A percentile compares a stretch with the other conserved stretches of the same genome.
phyloP scores from a whole-genome alignment of 1,140 invertebrate genomes.

The Ceratosolen solmsi region DNA sequence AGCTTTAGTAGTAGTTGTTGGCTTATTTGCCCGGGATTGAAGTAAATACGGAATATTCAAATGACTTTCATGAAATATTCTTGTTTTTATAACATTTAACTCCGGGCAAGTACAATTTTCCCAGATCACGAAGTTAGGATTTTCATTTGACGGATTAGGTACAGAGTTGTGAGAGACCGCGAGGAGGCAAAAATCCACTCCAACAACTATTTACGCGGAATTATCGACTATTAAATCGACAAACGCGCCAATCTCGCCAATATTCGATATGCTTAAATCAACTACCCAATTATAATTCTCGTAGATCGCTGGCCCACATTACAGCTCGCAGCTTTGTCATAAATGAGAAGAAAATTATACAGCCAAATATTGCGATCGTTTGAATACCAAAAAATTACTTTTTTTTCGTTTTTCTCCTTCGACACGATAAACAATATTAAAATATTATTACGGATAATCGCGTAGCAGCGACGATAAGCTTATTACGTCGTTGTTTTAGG shows the following conservation, averaged over 20 bases:
- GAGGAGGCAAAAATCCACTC: neutral
- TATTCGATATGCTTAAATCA: no score
- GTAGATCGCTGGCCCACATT: no score
- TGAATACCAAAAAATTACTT: no score
- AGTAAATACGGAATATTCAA: slow-evolving; percentile 3
- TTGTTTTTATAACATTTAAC: neutral
- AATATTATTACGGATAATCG: no score
- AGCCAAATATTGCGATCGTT: no score
- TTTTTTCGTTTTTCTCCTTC: no score
- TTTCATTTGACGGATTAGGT: neutral
- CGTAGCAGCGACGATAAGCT: no score
- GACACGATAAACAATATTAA: no score
- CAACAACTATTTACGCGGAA: neutral
- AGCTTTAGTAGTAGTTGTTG: neutral
- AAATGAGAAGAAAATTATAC: no score
- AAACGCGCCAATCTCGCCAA: neutral
- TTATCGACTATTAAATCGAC: neutral
- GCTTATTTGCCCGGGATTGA: neutral
- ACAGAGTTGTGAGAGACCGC: neutral
- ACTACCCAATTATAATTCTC: no score
- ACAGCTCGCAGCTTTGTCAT: no score
- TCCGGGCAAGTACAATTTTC: neutral
- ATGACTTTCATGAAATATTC: neutral
- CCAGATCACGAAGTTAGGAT: neutral
- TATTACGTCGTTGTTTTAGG: no score